phyloP scores from a whole-genome alignment of 2,113 vertebrate species.

The Tenrec ecaudatus region DNA sequence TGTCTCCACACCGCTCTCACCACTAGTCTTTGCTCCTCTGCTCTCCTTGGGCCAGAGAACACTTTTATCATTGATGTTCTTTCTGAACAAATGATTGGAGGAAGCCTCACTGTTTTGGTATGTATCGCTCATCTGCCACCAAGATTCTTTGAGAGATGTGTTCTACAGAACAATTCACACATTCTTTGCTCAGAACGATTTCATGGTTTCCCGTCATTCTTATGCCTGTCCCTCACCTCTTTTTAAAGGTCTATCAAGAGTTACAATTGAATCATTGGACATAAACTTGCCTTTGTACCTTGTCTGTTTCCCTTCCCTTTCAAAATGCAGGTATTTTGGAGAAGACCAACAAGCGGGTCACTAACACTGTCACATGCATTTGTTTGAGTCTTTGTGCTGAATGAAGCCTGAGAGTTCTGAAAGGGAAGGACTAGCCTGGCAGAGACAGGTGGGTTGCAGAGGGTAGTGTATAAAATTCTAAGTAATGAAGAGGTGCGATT shows the following conservation, averaged over 20 bases:
- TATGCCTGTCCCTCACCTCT: not conserved
- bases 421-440: not conserved
- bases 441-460: not conserved
- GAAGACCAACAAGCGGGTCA: not conserved
- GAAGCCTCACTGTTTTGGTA: not conserved
- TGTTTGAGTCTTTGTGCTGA: not conserved
- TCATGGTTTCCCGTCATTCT: not conserved
- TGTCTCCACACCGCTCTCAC: not conserved
- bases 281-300: not conserved
- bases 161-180: not conserved
- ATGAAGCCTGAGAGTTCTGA: not conserved
- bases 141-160: not conserved
- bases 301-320: slow-evolving; percentile 1
- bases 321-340: not conserved
- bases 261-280: slow-evolving; percentile 21
- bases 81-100: not conserved
- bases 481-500: not conserved
- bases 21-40: not conserved
- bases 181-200: not conserved
- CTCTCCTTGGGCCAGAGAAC: not conserved
- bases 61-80: not conserved
- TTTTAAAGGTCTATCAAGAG: not conserved
- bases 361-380: not conserved
- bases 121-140: not conserved
- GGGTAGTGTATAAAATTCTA: not conserved